phyloP scores from a whole-genome alignment of 2,797 vertebrate genomes.

The Astyanax mexicanus region DNA sequence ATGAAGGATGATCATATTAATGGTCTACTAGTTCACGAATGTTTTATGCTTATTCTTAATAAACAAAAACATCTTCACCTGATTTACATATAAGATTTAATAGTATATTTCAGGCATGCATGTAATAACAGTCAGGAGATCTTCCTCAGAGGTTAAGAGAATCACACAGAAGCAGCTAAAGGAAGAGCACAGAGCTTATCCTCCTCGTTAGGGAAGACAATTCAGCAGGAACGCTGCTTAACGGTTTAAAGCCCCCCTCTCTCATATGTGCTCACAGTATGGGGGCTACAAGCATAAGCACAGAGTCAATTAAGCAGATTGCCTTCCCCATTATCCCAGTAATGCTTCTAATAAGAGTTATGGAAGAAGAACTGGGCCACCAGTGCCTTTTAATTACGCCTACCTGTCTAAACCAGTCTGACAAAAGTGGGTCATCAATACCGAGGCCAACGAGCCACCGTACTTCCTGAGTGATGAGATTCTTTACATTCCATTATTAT shows the following conservation, averaged over 20 bases:
- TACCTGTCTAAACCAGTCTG: neutral
- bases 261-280: slow-evolving; percentile 46
- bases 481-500: no score
- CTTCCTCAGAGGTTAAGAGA: no score
- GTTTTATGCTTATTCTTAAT: no score
- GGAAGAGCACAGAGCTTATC: neutral
- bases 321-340: slow-evolving; percentile 14
- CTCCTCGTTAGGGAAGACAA: slow-evolving; percentile 13
- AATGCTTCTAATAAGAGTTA: neutral
- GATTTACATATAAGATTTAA: no score
- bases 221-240: slow-evolving; percentile 3
- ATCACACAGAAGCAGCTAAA: neutral
- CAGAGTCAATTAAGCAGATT: slow-evolving; percentile 38
- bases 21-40: neutral
- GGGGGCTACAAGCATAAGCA: slow-evolving; percentile 27
- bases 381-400: neutral
- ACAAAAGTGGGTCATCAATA: neutral
- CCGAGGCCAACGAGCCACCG: no score
- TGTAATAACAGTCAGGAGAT: no score
- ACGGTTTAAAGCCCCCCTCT: slow-evolving; percentile 18
- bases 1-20: neutral
- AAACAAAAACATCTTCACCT: no score
- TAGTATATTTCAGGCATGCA: no score
- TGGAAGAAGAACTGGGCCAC: neutral
- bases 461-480: no score